Base-by-base conservation (phyloP, 2,797 vertebrate genomes). In the Novumbra hubbsi region DNA sequence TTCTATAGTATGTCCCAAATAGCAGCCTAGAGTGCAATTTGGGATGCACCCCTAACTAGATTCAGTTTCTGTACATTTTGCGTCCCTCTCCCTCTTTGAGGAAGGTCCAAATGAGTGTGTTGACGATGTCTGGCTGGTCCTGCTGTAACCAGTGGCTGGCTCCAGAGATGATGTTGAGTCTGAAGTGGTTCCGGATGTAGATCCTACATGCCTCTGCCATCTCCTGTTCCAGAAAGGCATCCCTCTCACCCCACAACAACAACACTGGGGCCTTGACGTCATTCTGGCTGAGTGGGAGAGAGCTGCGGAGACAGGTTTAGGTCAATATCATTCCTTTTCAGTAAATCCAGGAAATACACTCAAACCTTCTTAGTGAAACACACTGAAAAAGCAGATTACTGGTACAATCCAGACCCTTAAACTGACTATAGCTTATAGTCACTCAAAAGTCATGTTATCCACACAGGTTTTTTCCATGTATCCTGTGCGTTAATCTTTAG, bases 31-130 rank as follows among this genome's bases (percentile, higher is more conserved):
- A 57, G 55, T 24, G 21, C 55, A n/a, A 60, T 60, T 60, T 60
- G 55, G 55, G 55, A 27, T 4, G 11, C 8, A 60, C 2, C 11
- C 55, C n/a, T 60, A 60, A 24, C 55, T 60, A 72, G 79, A 27
- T 79, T 90, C 88, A 94, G 89, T 91, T 93, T 86, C 93, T 93
- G 90, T 93, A 91, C 87, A 84, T 94, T 92, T 95, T 96, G 70
- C 94, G 93, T 78, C 94, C 93, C 84, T 94, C 94, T 81, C 97
- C 95, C 90, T 98, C 96, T 85, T 97, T 97, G 74, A 99, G 93
- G 92, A 99, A 99, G 81, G 96, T 98, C 97, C 97, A 98, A 92
- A 98, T 98, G 89, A 99, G 92, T 78, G 96, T 97, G 91, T 99
- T 99, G 68, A 98, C 96, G 70, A 97, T 96, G 72, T 99, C 95